Evolutionary conservation across 2,888 invertebrate species (phyloP), one percentile per base, ranked within the genome.

Genomic region (Phaonia tiefii): DNA sequence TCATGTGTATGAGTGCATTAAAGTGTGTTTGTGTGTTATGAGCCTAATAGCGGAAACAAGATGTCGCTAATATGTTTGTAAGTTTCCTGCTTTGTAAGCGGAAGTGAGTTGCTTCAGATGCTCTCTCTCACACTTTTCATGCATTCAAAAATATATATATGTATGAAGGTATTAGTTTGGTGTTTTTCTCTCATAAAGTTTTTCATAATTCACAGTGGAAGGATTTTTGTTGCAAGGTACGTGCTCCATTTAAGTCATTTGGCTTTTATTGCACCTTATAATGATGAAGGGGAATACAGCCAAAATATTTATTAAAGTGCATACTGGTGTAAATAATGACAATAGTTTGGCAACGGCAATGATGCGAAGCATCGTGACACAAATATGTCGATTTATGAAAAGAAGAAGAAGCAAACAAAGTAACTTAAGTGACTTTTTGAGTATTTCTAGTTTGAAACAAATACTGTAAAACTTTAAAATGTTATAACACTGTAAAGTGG

Each of bases 271-370:
- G 63, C 69, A 63, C n/a, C 39, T 63, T 42, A 39, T 42, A 42
- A 56, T 65, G 54, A 60, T 51, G 65, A 26, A 73, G 3, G 20
- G 44, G 26, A 22, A 71, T 1, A 49, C 37, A 70, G 17, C 31
- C 31, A 31, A 60, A 31, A 15, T 65, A 66, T 46, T 71, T 67
- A 63, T 71, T 66, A 49, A 63, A 81, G 75, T 72, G 78, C 78
- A 81, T 65, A 65, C 75, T 67, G 67, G 56, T 75, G 75, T 78
- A 72, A 81, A 72, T 81, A 78, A 78, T 81, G 81, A 65, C 65
- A 72, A 72, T 56, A 72, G 71, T 76, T 76, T 49, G 49, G 31
- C 42, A 67, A 56, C 71, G n/a, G 51, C 56, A 63, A 63, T 22
- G 17, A 72, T 81, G 17, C 25, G 49, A 72, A 69, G 66, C 56